These are phyloP conservation scores for Phyto melanocephala DNA, from an alignment of 2,888 invertebrate genomes.

Conservation along the genomic window DNA sequence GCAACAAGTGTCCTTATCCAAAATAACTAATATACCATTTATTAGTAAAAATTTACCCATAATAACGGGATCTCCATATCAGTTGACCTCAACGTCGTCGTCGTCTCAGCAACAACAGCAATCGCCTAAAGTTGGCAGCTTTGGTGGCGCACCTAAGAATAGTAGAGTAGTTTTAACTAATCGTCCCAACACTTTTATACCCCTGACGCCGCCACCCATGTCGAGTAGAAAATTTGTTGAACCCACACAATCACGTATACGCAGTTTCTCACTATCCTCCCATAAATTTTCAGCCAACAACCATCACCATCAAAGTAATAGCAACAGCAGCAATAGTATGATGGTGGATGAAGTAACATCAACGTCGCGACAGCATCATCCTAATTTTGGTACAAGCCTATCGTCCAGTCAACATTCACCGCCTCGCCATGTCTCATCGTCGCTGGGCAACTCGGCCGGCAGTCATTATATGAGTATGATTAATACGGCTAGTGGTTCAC, in stretches of 20 bases:
- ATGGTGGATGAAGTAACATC: conserved; percentile 63
- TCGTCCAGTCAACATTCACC: conserved; percentile 62
- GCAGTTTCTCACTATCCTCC: conserved; percentile 78
- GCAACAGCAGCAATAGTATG: conserved; percentile 61
- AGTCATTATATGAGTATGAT: conserved; percentile 72
- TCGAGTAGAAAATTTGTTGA: conserved; percentile 75
- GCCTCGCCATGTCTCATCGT: conserved; percentile 61
- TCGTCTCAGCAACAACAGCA: conserved; percentile 33
- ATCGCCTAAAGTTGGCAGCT: neutral
- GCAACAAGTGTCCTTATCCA: conserved; percentile 59
- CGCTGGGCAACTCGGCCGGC: conserved; percentile 55
- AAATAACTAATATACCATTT: conserved; percentile 63
- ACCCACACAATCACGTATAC: conserved; percentile 71
- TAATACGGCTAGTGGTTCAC: conserved; percentile 63
- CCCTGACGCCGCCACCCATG: conserved; percentile 77
- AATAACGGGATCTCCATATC: conserved; percentile 51
- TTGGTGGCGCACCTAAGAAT: neutral
- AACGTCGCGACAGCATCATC: conserved; percentile 34
- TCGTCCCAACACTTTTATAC: conserved; percentile 70
- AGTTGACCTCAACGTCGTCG: conserved; percentile 16
- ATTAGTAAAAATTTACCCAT: conserved; percentile 46
- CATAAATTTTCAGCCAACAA: conserved; percentile 77
- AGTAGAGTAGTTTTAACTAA: conserved; percentile 45
- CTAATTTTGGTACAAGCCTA: conserved; percentile 38
- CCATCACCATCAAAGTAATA: conserved; percentile 49